Percentiles rank a stretch among this genome's conserved stretches.
These are phyloP conservation scores for Drosophila mayaguana DNA, from an alignment of 2,888 invertebrate genomes.

Conservation along the genomic window DNA sequence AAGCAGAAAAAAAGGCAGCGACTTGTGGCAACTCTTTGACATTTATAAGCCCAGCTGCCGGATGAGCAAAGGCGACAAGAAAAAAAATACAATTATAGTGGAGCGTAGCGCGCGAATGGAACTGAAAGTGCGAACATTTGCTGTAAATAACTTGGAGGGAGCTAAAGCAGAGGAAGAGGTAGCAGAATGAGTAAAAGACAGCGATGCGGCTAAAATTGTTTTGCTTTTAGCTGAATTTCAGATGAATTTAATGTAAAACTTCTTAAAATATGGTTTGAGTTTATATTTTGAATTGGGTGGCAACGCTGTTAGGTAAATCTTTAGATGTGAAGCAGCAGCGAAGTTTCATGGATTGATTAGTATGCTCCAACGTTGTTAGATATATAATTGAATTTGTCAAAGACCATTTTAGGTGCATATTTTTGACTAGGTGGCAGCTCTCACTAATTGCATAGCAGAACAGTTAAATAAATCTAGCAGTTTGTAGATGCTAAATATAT, in stretches of 20 bases:
- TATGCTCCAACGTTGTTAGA: no score
- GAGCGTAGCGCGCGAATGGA: slow-evolving; percentile 7
- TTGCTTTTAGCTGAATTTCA: not conserved
- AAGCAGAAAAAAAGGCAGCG: not conserved
- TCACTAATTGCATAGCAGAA: no score
- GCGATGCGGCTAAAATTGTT: slow-evolving; percentile 1
- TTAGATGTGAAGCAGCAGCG: not conserved
- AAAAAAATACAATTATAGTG: slow-evolving; percentile 49
- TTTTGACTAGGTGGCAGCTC: not conserved
- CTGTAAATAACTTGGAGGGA: slow-evolving; percentile 17
- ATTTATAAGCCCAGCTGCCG: slow-evolving; percentile 73
- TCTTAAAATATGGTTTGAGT: not conserved
- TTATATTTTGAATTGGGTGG: not conserved
- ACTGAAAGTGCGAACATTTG: slow-evolving; percentile 36
- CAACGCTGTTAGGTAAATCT: not conserved
- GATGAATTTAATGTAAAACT: not conserved
- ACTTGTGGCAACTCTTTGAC: slow-evolving; percentile 67
- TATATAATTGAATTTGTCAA: not conserved
- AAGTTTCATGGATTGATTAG: no score
- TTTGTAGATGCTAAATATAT: no score
- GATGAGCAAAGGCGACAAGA: slow-evolving; percentile 45
- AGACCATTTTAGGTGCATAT: no score
- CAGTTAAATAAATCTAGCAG: no score
- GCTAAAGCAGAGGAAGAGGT: not conserved
- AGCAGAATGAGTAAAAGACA: not conserved